Evolutionary conservation across 2,797 vertebrate genomes (phyloP).

Genomic region (Siniperca undulata): DNA sequence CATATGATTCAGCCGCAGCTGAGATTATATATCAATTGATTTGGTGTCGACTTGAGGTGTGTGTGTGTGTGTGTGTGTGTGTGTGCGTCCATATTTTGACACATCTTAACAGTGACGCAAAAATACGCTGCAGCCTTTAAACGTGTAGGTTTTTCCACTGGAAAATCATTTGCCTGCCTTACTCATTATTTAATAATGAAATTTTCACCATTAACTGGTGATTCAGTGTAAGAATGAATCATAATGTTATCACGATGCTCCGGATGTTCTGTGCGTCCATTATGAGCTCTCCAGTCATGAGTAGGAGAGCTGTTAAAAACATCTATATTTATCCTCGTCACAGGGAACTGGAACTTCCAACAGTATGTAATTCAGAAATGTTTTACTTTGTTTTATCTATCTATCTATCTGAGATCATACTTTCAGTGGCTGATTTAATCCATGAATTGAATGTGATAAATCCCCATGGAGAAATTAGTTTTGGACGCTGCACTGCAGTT

Average conservation of each 20-base stretch:
- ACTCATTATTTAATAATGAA: constrained; percentile 21
- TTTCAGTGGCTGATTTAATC: background rate
- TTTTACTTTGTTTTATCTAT: background rate
- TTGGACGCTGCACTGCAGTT: background rate
- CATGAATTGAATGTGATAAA: no score
- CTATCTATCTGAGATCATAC: background rate
- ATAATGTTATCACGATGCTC: constrained; percentile 21
- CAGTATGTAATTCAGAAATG: background rate
- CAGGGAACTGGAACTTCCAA: background rate
- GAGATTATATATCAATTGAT: background rate
- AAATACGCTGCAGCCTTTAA: background rate
- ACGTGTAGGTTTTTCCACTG: background rate
- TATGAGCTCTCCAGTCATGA: constrained; percentile 15
- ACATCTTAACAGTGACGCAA: background rate
- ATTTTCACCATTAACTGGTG: constrained; percentile 35
- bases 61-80: background rate
- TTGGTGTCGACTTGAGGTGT: background rate
- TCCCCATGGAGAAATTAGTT: background rate
- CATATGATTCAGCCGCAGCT: constrained; percentile 3
- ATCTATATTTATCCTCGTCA: constrained; percentile 37
- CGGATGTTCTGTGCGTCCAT: constrained; percentile 28
- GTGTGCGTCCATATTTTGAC: background rate
- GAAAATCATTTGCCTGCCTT: background rate
- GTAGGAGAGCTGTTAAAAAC: constrained; percentile 55
- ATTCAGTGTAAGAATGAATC: constrained; percentile 57